Evolutionary conservation across 1,140 invertebrate genomes (phyloP).

Genomic region (Hylyphantes graminicola): DNA sequence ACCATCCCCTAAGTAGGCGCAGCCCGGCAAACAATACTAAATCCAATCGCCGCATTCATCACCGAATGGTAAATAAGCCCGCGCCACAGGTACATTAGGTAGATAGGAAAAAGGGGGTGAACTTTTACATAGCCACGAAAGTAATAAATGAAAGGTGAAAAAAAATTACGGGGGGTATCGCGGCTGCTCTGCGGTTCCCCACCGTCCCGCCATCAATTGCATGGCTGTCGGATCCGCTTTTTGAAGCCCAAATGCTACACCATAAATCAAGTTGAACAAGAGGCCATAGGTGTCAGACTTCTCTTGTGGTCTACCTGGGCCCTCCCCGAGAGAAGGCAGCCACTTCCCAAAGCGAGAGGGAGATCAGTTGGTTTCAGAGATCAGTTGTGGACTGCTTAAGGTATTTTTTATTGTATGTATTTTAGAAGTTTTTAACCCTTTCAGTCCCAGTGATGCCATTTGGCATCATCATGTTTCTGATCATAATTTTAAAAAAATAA

Average conservation of each 20-base stretch:
- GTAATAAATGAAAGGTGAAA: neutral
- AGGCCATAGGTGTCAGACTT: slow-evolving; percentile 32
- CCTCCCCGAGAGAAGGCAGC: neutral
- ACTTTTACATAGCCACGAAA: neutral
- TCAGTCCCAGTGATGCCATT: too few species aligned
- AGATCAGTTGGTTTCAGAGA: neutral
- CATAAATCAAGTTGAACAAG: slow-evolving; percentile 52
- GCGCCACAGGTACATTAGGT: neutral
- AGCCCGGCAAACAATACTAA: neutral
- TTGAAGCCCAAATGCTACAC: slow-evolving; percentile 37
- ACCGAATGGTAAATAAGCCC: neutral
- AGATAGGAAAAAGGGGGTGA: neutral
- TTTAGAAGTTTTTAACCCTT: too few species aligned
- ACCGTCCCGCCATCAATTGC: slow-evolving; percentile 38
- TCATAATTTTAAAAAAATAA: too few species aligned
- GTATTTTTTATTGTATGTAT: too few species aligned
- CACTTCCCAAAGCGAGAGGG: neutral
- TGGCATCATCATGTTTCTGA: too few species aligned
- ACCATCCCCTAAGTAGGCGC: too few species aligned
- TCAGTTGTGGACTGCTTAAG: neutral
- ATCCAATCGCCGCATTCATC: slow-evolving; percentile 19
- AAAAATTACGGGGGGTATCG: slow-evolving; percentile 6
- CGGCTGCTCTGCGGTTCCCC: slow-evolving; percentile 20
- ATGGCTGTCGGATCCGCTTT: slow-evolving; percentile 48
- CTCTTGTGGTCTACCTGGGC: slow-evolving; percentile 47